Evolutionary conservation across 2,888 invertebrate species (phyloP), one percentile per base, ranked within the genome.

Genomic region (Pinctada fucata): DNA sequence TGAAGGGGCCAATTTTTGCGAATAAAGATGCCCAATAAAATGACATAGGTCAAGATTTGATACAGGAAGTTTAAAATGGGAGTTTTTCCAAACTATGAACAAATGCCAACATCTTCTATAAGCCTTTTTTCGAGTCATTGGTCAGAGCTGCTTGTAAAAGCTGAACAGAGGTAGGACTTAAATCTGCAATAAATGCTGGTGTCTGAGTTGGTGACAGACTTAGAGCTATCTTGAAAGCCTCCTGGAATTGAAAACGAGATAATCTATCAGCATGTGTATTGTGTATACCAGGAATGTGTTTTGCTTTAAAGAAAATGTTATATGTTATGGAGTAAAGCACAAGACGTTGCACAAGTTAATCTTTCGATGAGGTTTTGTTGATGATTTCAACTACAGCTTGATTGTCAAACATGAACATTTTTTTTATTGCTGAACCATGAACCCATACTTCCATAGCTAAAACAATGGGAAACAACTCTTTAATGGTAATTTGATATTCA

Each of bases 401-500:
- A 75, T 82, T 79, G 52, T 82, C 82, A 52, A 73, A 72, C 47
- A 77, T 52, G 52, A 82, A 76, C 6, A 80, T 72, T 65, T 72
- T 65, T 72, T 82, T 78, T 58, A 77, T 77, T 2, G 74, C n/a
- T 49, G 79, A 49, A 16, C 58, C 50, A 6, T 74, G 45, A 2
- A 78, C 79, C 79, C 82, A 82, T 45, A 75, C 52, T 72, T 79
- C 77, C 3, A 79, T 52, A 52, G 78, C 73, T n/a, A 81, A 6
- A 5, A 81, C 72, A 51, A 78, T 78, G 10, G 78, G 78, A 63
- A 75, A 80, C 8, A 77, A 58, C 45, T 77, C 69, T 16, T 71
- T 69, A 5, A 58, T 64, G 66, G 52, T 16, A 31, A 72, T 72
- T 52, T 58, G 72, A n/a, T 52, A 72, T 5, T 72, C 45, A 58